Percentiles rank a stretch among this genome's conserved stretches.
Conservation (phyloP, 2,888 invertebrate genomes). For the Sympetrum striolatum region DNA sequence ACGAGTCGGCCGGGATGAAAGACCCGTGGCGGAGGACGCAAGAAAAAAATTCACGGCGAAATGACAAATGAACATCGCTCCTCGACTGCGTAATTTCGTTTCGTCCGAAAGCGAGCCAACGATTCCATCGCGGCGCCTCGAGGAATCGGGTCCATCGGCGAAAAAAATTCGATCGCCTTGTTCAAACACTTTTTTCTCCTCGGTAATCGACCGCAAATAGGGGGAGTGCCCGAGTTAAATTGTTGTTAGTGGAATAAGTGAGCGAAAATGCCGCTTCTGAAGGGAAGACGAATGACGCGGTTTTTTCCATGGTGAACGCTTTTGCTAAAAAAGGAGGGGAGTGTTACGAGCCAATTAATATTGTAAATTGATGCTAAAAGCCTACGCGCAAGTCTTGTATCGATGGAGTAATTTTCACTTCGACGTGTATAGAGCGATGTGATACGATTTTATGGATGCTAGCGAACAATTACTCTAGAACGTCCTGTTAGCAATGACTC, state of each 20-base stretch:
- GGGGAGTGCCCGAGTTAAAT: not conserved
- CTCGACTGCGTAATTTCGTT: conserved; percentile 8
- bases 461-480: too few relatives aligned
- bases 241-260: not conserved
- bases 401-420: not conserved
- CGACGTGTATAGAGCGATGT: too few relatives aligned
- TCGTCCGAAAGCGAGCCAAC: not conserved
- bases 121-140: not conserved
- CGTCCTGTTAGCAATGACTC: too few relatives aligned
- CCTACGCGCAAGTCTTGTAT: not conserved
- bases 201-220: not conserved
- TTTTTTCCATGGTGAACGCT: too few relatives aligned
- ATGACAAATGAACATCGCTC: conserved; percentile 19
- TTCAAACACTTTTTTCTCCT: not conserved
- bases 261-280: not conserved
- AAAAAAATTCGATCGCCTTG: conserved; percentile 10
- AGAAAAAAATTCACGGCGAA: not conserved
- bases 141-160: not conserved
- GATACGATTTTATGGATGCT: too few relatives aligned
- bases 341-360: not conserved
- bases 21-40: not conserved
- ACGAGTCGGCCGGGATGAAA: not conserved
- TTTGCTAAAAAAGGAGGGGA: too few relatives aligned
- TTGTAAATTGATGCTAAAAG: not conserved
- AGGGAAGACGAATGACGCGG: too few relatives aligned